Evolutionary conservation across 2,888 invertebrate genomes (phyloP), one percentile per base, ranked within the genome.

Genomic region (Antheraea assamensis): DNA sequence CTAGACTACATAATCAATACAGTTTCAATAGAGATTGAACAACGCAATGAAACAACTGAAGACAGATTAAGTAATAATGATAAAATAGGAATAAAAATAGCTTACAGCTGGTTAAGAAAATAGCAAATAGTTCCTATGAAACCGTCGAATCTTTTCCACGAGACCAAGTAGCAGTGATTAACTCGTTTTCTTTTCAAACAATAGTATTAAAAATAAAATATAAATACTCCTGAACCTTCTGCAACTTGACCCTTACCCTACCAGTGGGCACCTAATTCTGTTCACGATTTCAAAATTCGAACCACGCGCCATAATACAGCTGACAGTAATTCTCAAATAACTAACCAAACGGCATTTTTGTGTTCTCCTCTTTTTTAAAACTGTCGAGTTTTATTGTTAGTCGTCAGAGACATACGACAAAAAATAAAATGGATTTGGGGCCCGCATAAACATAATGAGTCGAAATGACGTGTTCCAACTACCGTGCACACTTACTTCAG

Each of bases 391-490:
- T 80, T 79, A 80, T 83, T 81, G 80, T 84, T 77, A 78, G 74
- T 75, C 79, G 78, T 79, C 79, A 82, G 77, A 73, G 70, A 72
- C 72, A 72, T 58, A 71, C 77, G 78, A 81, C 80, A 84, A 86
- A 86, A 84, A 86, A 80, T 76, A 78, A 81, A 83, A 84, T 81
- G 79, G 81, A 81, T 76, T 82, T 76, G 79, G 76, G 78, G 81
- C 83, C 83, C 84, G 82, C 82, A 83, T 82, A 75, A 70, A 79
- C 74, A 76, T 80, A 81, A 83, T 80, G 77, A 81, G 78, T 80
- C 78, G 47, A 72, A 31, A 78, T 79, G 76, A 80, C 79, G 77
- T 78, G 78, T 76, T 75, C 75, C 35, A 35, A 68, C 68, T 68
- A 68, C 68, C 68, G 68, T 68, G 68, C 68, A 68, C 42, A 42